Base-by-base conservation (phyloP, 2,797 vertebrate genomes). In the Corythornis leucogaster region DNA sequence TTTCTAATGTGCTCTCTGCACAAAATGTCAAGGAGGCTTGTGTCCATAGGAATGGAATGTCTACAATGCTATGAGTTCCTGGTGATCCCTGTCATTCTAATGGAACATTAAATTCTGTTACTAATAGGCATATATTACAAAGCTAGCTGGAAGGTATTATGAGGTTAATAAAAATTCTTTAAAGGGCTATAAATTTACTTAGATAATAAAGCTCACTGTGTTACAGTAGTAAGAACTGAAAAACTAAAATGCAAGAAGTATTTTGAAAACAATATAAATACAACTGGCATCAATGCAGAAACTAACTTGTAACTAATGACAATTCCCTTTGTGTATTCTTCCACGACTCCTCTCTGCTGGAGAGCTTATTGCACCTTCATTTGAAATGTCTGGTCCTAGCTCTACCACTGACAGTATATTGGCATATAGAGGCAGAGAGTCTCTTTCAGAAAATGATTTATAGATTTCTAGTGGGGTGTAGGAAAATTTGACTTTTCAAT, bases 401-500 rank as follows among this genome's bases (percentile, higher is more conserved):
- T 66, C 55, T 71, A 55, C 31, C 45, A 58, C 35, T 73, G 51
- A 69, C 16, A 92, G 38, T 24, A 53, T n/a, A 55, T 20, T 95
- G 62, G 66, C 59, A 55, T 45, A 63, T 1, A 79, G 35, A 73
- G 30, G 31, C 16, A 66, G 45, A 83, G 33, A 63, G 19, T 43
- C 15, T 92, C 31, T 69, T 87, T 35, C 74, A 87, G 55, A 3
- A 46, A 46, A 84, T 22, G 26, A 91, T 91, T 90, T 92, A 75
- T 70, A 33, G 63, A 59, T 90, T 93, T 85, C 58, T 84, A 61
- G 46, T 77, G 46, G 38, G 12, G 9, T 85, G 24, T 26, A 82
- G 71, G 75, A 84, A 87, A 95, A 92, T 28, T 24, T 1, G 19
- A 88, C 63, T 93, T 95, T 88, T 90, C 57, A 82, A 58, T 54